Base-by-base conservation (phyloP, 2,113 vertebrate genomes). In the Trogon surrucura region DNA sequence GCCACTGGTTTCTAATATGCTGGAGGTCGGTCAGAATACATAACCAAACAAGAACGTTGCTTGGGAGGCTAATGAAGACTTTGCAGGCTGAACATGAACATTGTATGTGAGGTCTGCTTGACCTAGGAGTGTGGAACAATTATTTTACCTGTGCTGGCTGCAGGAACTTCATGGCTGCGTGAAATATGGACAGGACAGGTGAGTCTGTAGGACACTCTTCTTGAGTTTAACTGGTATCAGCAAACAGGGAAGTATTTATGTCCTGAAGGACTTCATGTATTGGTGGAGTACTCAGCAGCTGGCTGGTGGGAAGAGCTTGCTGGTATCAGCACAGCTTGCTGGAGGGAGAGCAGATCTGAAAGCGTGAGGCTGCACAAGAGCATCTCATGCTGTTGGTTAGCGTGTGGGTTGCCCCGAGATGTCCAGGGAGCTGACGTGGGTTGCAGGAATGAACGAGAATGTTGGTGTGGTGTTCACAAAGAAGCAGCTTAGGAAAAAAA, bases 61-160 rank as follows among this genome's bases (percentile, higher is more conserved):
- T 72, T 1, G 6, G 38, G 70, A 30, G 60, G 53, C 36, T 72
- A 10, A 44, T 0, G 15, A 47, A 18, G 18, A 54, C 23, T 41
- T 48, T 61, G n/a, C 13, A 23, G 47, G 29, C 56, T 71, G 53
- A 78, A 25, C 16, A 2, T 38, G n/a, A 50, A 3, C 19, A 2
- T 9, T 0, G 0, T 29, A 29, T 11, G 1, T 44, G 12, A 73
- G 11, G 22, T 66, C 48, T 79, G 34, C 7, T 3, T 36, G 71
- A 66, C 27, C 6, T 7, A 21, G 19, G 36, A 54, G 5, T 8
- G 10, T 38, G 56, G 58, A 66, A 88, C 26, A 65, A 53, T 13
- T 13, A 41, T 3, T 62, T 48, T 30, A 87, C 6, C 21, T 54
- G 9, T 29, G 17, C 13, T 27, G 34, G 36, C 22, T 48, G 61